Conservation (phyloP, 2,888 invertebrate genomes). For the Odontothrips loti region DNA sequence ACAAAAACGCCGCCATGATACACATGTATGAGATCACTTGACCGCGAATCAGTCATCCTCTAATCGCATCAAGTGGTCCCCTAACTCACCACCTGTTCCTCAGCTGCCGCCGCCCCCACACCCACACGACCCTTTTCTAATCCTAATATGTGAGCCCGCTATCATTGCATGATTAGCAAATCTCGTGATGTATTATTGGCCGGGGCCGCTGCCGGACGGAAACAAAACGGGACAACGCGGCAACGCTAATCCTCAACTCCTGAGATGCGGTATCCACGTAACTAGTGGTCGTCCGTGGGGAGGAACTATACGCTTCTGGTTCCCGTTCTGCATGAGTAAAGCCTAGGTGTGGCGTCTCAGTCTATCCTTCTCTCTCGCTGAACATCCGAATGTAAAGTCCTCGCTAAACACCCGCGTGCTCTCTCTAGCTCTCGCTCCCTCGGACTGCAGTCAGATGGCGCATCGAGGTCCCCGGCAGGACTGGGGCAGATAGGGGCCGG, state of each 20-base stretch:
- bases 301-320: too few species aligned
- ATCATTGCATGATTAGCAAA: conserved; percentile 17
- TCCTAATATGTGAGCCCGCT: background rate
- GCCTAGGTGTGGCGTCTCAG: background rate
- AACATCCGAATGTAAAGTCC: too few species aligned
- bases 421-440: background rate
- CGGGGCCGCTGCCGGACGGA: background rate
- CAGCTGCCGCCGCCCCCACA: too few species aligned
- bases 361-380: background rate
- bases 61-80: background rate
- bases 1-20: background rate
- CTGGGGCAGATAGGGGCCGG: background rate
- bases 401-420: too few species aligned
- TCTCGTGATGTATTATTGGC: background rate
- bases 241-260: background rate
- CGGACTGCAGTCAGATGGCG: conserved; percentile 13
- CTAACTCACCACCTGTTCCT: background rate
- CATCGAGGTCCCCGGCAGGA: background rate
- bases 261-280: background rate
- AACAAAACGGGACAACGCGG: background rate
- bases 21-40: background rate
- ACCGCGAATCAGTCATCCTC: conserved; percentile 9
- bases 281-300: too few species aligned
- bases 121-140: background rate
- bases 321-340: too few species aligned